These are phyloP conservation scores for Hydrocynus forskahlii DNA, from an alignment of 2,797 vertebrate species.

Conservation along the genomic window DNA sequence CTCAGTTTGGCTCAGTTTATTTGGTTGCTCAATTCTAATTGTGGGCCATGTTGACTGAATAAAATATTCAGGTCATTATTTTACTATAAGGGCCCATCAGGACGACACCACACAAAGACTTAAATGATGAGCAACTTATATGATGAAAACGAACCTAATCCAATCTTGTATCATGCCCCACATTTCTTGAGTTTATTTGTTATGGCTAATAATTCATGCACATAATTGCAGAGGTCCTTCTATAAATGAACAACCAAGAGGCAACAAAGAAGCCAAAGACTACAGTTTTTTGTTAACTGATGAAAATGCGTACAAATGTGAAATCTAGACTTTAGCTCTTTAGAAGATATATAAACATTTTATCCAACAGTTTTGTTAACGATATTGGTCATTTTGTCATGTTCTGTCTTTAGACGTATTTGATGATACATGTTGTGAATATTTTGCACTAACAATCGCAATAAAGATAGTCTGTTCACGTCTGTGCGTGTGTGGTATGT, in stretches of 20 bases:
- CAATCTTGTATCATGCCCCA: neutral
- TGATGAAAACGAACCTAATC: neutral
- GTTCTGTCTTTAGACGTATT: conserved; percentile 55
- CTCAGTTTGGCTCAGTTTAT: no score
- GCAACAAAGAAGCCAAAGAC: conserved; percentile 54
- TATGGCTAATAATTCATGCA: neutral
- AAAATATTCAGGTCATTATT: neutral
- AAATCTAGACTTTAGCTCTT: conserved; percentile 11
- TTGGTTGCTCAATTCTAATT: no score
- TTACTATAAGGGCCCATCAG: neutral
- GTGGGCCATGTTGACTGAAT: neutral
- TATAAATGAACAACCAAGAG: conserved; percentile 31
- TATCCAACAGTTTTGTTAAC: conserved; percentile 17
- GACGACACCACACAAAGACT: neutral
- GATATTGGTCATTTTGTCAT: conserved; percentile 41
- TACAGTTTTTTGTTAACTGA: conserved; percentile 8
- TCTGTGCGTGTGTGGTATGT: conserved; percentile 61
- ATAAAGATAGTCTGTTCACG: conserved; percentile 64
- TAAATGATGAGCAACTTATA: neutral
- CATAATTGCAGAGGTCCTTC: conserved; percentile 7
- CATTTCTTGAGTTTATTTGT: neutral
- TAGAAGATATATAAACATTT: neutral
- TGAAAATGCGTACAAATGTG: conserved; percentile 8
- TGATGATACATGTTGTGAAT: conserved; percentile 55
- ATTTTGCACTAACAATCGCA: conserved; percentile 61